phyloP scores from a whole-genome alignment of 2,797 vertebrate species.

The Sebastes kiyomatsui region DNA sequence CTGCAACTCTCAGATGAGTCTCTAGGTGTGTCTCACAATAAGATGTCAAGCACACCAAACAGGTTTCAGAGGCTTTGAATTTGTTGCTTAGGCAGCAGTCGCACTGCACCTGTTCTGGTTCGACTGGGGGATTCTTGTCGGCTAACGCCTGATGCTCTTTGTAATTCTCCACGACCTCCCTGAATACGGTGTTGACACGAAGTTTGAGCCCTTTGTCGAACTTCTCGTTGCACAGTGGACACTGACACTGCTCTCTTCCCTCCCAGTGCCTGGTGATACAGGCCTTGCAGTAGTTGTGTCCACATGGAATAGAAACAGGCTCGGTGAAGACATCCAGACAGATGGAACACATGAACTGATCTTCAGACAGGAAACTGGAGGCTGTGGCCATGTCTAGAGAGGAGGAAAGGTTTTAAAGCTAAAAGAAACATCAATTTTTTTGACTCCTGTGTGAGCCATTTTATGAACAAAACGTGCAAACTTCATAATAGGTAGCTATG shows the following conservation, averaged over 20 bases:
- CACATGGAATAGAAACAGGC: slow-evolving; percentile 66
- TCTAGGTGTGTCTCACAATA: slow-evolving; percentile 57
- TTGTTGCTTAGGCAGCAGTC: slow-evolving; percentile 43
- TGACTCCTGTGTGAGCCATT: neutral
- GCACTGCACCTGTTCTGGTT: slow-evolving; percentile 54
- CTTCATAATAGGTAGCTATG: neutral
- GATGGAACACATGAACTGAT: slow-evolving; percentile 60
- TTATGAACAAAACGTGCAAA: neutral
- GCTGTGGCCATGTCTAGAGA: slow-evolving; percentile 44
- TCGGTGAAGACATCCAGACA: slow-evolving; percentile 63
- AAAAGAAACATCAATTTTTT: neutral
- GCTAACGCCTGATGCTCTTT: neutral
- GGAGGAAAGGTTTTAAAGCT: neutral
- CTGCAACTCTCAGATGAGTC: slow-evolving; percentile 42
- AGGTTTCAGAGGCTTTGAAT: slow-evolving; percentile 58
- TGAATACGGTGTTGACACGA: slow-evolving; percentile 52
- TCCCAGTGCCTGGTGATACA: slow-evolving; percentile 55
- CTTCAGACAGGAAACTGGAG: slow-evolving; percentile 37
- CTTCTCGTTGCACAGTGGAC: slow-evolving; percentile 60
- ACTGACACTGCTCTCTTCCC: slow-evolving; percentile 21
- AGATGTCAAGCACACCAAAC: slow-evolving; percentile 60
- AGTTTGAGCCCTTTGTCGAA: slow-evolving; percentile 44
- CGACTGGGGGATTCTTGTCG: neutral
- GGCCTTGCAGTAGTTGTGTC: slow-evolving; percentile 69
- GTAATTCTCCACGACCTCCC: slow-evolving; percentile 60